phyloP scores from a whole-genome alignment of 2,113 vertebrate genomes.

The Microtus ochrogaster region DNA sequence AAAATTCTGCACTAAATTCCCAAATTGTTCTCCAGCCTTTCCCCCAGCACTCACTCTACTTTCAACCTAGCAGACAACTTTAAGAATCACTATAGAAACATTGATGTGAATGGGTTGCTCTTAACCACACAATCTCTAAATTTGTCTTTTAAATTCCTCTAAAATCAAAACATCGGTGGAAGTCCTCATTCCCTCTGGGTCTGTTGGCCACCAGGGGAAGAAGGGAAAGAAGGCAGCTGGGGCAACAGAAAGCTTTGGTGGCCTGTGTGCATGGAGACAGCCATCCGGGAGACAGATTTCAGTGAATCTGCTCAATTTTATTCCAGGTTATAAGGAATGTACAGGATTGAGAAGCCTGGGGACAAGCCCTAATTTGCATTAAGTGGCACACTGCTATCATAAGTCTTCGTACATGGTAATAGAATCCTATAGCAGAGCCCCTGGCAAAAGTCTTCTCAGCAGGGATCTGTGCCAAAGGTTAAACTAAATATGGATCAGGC shows the following conservation, averaged over 20 bases:
- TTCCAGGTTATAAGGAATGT: neutral
- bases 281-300: neutral
- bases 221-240: neutral
- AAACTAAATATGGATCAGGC: neutral
- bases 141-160: neutral
- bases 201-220: neutral
- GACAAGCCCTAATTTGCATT: neutral
- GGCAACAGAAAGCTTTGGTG: neutral
- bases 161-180: neutral
- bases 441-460: neutral
- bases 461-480: neutral
- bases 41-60: neutral
- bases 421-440: neutral
- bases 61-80: neutral
- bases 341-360: neutral
- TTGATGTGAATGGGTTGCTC: neutral
- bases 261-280: neutral
- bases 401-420: neutral
- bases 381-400: neutral
- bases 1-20: neutral
- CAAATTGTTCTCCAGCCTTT: neutral
- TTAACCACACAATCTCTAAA: neutral
- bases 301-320: neutral
- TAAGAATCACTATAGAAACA: neutral
- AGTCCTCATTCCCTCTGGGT: neutral